A percentile compares a stretch with the other conserved stretches of the same genome.
Conservation (phyloP, 2,888 invertebrate genomes). For the Xestia ashworthii region DNA sequence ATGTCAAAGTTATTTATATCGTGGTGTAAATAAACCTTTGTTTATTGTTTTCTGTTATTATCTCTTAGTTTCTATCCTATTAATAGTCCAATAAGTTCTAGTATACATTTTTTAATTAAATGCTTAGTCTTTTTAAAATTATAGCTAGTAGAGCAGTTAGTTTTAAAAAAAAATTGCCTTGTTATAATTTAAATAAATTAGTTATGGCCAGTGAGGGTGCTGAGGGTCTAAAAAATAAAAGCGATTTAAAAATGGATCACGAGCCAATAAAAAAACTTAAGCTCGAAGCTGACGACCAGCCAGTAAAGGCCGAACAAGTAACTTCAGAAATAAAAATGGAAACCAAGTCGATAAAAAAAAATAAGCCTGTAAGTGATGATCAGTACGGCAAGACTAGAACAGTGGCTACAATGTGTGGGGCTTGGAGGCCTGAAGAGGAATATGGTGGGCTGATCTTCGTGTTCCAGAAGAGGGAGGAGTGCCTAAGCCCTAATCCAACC, state of each 20-base stretch:
- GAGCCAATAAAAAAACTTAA: constrained; percentile 79
- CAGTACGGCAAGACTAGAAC: constrained; percentile 72
- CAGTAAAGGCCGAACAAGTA: background rate
- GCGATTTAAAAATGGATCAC: constrained; percentile 72
- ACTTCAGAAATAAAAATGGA: constrained; percentile 70
- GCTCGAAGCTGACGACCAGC: constrained; percentile 24
- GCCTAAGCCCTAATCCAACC: constrained; percentile 86
- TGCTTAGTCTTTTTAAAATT: constrained; percentile 68
- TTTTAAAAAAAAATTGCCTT: constrained; percentile 48
- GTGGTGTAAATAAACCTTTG: constrained; percentile 61
- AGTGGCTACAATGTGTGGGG: constrained; percentile 88
- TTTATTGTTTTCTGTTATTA: constrained; percentile 43
- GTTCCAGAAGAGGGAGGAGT: constrained; percentile 79
- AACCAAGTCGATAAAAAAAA: constrained; percentile 78
- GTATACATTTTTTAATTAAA: constrained; percentile 52
- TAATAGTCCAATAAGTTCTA: background rate
- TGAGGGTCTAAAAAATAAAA: constrained; percentile 72
- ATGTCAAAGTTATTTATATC: constrained; percentile 54
- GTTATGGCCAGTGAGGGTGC: constrained; percentile 74
- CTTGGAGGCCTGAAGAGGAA: constrained; percentile 87
- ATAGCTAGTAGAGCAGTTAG: constrained; percentile 56
- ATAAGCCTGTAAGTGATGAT: constrained; percentile 54
- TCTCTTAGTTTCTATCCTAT: background rate
- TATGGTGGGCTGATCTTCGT: constrained; percentile 87
- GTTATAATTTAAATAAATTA: constrained; percentile 44